A percentile compares a stretch with the other conserved stretches of the same genome.
Conservation (phyloP, 1,140 invertebrate species). For the Heterodera schachtii region DNA sequence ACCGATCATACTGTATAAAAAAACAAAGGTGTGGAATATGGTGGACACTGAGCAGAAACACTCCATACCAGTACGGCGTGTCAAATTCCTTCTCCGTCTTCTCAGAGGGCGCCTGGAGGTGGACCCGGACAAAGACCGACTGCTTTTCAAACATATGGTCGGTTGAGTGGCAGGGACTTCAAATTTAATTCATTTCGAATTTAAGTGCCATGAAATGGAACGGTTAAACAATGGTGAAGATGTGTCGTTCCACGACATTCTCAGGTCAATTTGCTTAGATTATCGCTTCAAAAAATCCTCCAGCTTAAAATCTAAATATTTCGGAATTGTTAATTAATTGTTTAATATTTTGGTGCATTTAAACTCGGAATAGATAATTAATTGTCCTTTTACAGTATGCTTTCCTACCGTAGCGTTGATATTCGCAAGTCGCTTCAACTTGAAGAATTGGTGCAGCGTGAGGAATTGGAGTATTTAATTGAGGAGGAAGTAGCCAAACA, state of each 20-base stretch:
- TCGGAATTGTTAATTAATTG: too few species aligned
- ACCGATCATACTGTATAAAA: not conserved
- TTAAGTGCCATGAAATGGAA: constrained; percentile 88
- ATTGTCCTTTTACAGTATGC: constrained; percentile 76
- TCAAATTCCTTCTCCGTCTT: constrained; percentile 74
- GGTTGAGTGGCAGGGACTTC: constrained; percentile 69
- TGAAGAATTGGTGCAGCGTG: constrained; percentile 92
- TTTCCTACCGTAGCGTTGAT: constrained; percentile 97
- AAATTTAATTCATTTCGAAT: not conserved
- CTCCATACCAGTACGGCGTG: constrained; percentile 83
- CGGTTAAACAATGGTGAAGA: constrained; percentile 97
- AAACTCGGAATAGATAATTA: not conserved
- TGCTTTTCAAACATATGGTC: constrained; percentile 96
- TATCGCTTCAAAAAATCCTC: too few species aligned
- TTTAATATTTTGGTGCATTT: not conserved
- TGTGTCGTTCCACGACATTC: constrained; percentile 98
- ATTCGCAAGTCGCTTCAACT: constrained; percentile 95
- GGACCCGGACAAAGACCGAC: constrained; percentile 92
- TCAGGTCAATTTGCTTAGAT: constrained; percentile 75
- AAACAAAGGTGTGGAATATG: constrained; percentile 85
- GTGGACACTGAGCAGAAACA: constrained; percentile 96
- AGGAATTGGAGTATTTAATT: constrained; percentile 98
- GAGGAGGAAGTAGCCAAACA: constrained; percentile 99
- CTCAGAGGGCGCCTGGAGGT: constrained; percentile 86
- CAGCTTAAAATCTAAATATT: too few species aligned